A percentile compares a stretch with the other conserved stretches of the same genome.
phyloP scores from a whole-genome alignment of 2,888 invertebrate genomes.

The Scaptomyza tumidula region DNA sequence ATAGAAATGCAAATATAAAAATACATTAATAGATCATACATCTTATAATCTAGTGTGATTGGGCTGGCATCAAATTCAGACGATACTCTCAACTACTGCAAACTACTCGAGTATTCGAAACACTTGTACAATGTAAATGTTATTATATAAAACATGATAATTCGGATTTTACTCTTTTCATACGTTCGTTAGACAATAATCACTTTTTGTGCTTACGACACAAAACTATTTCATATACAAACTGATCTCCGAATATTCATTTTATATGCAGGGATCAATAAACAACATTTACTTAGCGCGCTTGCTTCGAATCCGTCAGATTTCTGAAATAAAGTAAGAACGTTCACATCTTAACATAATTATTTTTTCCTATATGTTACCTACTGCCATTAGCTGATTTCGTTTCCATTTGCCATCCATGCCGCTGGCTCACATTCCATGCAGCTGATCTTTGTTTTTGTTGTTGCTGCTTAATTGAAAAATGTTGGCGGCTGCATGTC shows the following conservation, averaged over 20 bases:
- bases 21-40: background rate
- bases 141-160: background rate
- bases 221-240: background rate
- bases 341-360: background rate
- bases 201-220: too few relatives aligned
- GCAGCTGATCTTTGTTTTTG: conserved; percentile 9
- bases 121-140: background rate
- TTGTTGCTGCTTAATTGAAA: conserved; percentile 69
- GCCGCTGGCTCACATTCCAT: conserved; percentile 1
- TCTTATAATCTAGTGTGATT: background rate
- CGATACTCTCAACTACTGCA: background rate
- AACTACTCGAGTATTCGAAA: background rate
- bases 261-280: too few relatives aligned
- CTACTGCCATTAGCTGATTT: background rate
- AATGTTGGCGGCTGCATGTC: conserved; percentile 70
- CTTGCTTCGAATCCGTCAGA: background rate
- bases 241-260: too few relatives aligned
- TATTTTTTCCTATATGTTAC: background rate
- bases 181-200: too few relatives aligned
- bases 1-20: background rate
- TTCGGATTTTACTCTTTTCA: too few relatives aligned
- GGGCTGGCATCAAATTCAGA: background rate
- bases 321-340: background rate
- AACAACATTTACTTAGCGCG: too few relatives aligned
- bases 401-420: conserved; percentile 3